Percentiles rank a stretch among this genome's conserved stretches.
These are phyloP conservation scores for Ictalurus punctatus DNA, from an alignment of 2,113 vertebrate genomes.

Conservation along the genomic window DNA sequence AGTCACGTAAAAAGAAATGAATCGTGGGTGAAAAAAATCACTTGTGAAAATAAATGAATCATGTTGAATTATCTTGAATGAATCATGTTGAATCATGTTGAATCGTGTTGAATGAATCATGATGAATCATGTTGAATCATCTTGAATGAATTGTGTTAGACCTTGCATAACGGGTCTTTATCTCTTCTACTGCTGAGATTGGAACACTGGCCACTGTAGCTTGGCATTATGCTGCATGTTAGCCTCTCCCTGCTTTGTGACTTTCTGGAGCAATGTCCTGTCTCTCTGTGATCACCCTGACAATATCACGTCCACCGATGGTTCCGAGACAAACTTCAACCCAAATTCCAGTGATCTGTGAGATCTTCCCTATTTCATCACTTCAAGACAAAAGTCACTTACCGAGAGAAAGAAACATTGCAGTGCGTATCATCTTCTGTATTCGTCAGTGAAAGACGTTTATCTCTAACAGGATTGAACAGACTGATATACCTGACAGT, in stretches of 20 bases:
- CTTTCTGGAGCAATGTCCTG: slow-evolving; percentile 31
- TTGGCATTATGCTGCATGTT: slow-evolving; percentile 26
- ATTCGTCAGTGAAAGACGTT: neutral
- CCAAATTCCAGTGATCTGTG: slow-evolving; percentile 30
- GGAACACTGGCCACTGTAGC: slow-evolving; percentile 25
- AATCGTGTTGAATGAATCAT: too few relatives aligned
- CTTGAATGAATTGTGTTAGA: neutral
- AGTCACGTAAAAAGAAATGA: too few relatives aligned
- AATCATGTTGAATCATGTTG: too few relatives aligned
- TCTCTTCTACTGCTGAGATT: neutral
- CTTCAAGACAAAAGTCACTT: neutral
- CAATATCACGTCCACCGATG: slow-evolving; percentile 37
- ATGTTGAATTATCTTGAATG: too few relatives aligned
- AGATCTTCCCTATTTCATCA: slow-evolving; percentile 39
- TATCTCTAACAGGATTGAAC: neutral
- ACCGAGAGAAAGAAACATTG: neutral
- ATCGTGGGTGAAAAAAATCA: too few relatives aligned
- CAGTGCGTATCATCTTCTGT: neutral
- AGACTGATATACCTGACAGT: neutral
- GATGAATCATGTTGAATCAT: too few relatives aligned
- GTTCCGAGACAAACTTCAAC: slow-evolving; percentile 24
- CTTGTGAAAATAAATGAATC: too few relatives aligned
- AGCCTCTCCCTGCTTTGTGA: neutral
- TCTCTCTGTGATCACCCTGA: slow-evolving; percentile 10
- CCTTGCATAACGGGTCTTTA: neutral